These are phyloP conservation scores for Acanthochromis polyacanthus DNA, from an alignment of 2,113 vertebrate species.

Conservation along the genomic window DNA sequence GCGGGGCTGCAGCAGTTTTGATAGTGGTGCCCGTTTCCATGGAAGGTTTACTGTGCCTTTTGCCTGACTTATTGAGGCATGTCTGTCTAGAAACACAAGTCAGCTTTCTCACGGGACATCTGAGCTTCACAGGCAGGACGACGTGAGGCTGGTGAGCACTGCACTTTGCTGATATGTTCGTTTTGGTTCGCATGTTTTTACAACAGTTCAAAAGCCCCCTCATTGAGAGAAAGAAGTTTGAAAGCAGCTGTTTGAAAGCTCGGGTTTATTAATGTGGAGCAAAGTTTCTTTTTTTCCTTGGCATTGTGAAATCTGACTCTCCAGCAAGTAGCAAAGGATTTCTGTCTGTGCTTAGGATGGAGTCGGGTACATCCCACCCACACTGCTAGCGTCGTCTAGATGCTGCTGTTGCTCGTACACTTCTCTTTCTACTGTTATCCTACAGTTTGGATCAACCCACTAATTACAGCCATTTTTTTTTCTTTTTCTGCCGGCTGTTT, in stretches of 20 bases:
- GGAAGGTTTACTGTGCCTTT: constrained; percentile 76
- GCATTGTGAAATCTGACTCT: constrained; percentile 55
- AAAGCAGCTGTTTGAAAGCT: constrained; percentile 83
- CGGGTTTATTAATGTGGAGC: constrained; percentile 53
- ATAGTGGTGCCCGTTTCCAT: constrained; percentile 76
- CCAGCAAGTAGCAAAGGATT: constrained; percentile 55
- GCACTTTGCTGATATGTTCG: constrained; percentile 78
- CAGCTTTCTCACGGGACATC: constrained; percentile 71
- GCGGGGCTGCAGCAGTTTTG: constrained; percentile 66
- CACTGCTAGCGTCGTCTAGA: constrained; percentile 47
- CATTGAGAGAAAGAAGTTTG: constrained; percentile 75
- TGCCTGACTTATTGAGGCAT: constrained; percentile 80
- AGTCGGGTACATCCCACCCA: constrained; percentile 49
- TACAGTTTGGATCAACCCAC: constrained; percentile 51
- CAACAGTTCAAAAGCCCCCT: constrained; percentile 66
- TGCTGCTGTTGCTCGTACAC: constrained; percentile 46
- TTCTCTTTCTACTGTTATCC: constrained; percentile 31
- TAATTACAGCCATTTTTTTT: constrained; percentile 62
- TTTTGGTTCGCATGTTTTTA: constrained; percentile 74
- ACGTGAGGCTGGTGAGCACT: constrained; percentile 59
- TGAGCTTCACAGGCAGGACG: constrained; percentile 69
- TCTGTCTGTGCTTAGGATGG: constrained; percentile 70
- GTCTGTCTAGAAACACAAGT: constrained; percentile 74
- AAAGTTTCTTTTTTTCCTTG: constrained; percentile 56
- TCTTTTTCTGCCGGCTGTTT: constrained; percentile 38